phyloP scores from a whole-genome alignment of 2,888 invertebrate species.

The Parelbella ahira region DNA sequence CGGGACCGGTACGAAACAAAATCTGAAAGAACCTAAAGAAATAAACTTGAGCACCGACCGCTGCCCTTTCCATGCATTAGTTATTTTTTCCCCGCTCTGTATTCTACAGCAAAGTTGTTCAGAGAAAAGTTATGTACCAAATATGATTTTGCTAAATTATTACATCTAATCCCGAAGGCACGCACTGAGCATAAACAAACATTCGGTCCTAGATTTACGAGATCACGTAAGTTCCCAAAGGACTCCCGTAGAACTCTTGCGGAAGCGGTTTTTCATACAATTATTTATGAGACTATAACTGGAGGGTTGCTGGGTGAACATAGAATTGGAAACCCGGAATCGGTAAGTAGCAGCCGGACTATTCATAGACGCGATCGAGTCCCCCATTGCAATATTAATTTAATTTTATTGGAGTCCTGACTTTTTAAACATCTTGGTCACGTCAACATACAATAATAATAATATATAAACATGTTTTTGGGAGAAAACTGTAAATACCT shows the following conservation, averaged over 20 bases:
- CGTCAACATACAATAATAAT: too few species aligned
- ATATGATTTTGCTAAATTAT: constrained; percentile 17
- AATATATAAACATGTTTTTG: too few species aligned
- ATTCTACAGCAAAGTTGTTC: constrained; percentile 13
- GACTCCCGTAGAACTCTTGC: constrained; percentile 22
- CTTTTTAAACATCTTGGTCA: too few species aligned
- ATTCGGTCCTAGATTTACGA: constrained; percentile 28
- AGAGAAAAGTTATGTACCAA: constrained; percentile 9
- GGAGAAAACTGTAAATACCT: too few species aligned
- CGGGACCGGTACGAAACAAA: too few species aligned
- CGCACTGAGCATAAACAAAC: constrained; percentile 23
- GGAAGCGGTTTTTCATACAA: constrained; percentile 27
- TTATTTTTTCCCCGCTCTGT: constrained; percentile 2
- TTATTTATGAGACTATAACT: constrained; percentile 26
- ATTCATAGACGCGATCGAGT: background rate
- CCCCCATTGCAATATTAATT: too few species aligned
- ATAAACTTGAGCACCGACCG: too few species aligned
- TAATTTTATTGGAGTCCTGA: too few species aligned
- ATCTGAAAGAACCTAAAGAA: too few species aligned
- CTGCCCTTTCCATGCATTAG: too few species aligned
- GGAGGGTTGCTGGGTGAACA: constrained; percentile 8
- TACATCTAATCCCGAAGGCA: constrained; percentile 20
- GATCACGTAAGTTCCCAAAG: constrained; percentile 23
- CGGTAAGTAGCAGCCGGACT: constrained; percentile 1
- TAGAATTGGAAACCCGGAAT: constrained; percentile 10